These are phyloP conservation scores for Atractosteus spatula DNA, from an alignment of 2,113 vertebrate species.

Conservation along the genomic window DNA sequence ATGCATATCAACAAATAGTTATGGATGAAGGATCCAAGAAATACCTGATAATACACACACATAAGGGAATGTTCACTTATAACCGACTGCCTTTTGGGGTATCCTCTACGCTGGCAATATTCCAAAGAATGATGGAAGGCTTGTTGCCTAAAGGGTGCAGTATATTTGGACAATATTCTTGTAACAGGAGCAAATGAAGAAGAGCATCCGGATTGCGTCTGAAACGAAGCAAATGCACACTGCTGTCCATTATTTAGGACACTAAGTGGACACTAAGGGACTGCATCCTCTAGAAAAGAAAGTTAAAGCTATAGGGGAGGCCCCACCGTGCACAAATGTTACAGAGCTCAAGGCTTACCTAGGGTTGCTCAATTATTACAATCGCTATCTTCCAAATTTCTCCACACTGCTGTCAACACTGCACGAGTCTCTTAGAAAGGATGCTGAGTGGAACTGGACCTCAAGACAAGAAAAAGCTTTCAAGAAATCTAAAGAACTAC, in stretches of 20 bases:
- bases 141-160: conserved; percentile 3
- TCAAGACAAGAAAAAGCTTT: conserved; percentile 30
- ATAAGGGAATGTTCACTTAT: conserved; percentile 23
- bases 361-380: conserved; percentile 21
- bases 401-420: conserved; percentile 15
- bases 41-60: conserved; percentile 25
- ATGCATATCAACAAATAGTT: conserved; percentile 32
- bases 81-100: conserved; percentile 24
- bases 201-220: conserved; percentile 7
- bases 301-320: background rate
- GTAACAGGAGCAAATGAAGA: conserved; percentile 10
- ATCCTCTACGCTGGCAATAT: conserved; percentile 29
- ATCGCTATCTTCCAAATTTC: conserved; percentile 13
- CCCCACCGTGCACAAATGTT: conserved; percentile 5
- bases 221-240: conserved; percentile 8
- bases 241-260: conserved; percentile 23
- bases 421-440: conserved; percentile 18
- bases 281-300: conserved; percentile 10
- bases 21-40: conserved; percentile 21
- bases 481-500: conserved; percentile 2
- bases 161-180: conserved; percentile 33
- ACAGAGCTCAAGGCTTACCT: conserved; percentile 24
- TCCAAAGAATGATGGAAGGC: conserved; percentile 27
- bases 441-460: conserved; percentile 7
- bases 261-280: conserved; percentile 10